Conservation (phyloP, 2,113 vertebrate genomes). For the Pollachius pollachius region DNA sequence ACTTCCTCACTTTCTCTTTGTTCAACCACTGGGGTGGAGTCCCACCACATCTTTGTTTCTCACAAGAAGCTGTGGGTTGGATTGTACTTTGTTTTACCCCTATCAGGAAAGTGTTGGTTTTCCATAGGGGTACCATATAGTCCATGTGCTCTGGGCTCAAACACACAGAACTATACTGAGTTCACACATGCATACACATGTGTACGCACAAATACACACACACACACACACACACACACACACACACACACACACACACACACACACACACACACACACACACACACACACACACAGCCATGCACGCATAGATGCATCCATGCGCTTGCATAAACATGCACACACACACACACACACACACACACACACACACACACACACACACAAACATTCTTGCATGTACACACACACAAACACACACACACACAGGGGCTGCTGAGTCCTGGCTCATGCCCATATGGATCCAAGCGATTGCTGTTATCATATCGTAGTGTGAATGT, state of each 20-base stretch:
- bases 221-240: background rate
- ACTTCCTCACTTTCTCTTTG: no score
- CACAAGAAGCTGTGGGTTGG: constrained; percentile 48
- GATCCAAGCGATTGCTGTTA: no score
- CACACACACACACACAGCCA: background rate
- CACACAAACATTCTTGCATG: no score
- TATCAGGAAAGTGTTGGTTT: constrained; percentile 48
- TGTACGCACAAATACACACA: background rate
- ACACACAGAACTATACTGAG: constrained; percentile 14
- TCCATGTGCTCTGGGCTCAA: constrained; percentile 23
- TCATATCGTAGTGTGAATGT: no score
- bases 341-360: background rate
- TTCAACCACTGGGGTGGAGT: constrained; percentile 22
- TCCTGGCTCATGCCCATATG: no score
- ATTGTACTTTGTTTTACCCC: constrained; percentile 44
- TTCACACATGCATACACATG: no score
- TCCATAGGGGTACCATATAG: constrained; percentile 59
- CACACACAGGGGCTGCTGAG: no score
- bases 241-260: background rate
- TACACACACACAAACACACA: no score
- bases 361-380: constrained; percentile 9
- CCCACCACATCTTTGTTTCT: constrained; percentile 35
- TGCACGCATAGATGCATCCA: background rate
- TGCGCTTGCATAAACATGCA: background rate
- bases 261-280: constrained; percentile 14